A percentile compares a stretch with the other conserved stretches of the same genome.
phyloP scores from a whole-genome alignment of 1,140 invertebrate species.

The Ruditapes philippinarum region DNA sequence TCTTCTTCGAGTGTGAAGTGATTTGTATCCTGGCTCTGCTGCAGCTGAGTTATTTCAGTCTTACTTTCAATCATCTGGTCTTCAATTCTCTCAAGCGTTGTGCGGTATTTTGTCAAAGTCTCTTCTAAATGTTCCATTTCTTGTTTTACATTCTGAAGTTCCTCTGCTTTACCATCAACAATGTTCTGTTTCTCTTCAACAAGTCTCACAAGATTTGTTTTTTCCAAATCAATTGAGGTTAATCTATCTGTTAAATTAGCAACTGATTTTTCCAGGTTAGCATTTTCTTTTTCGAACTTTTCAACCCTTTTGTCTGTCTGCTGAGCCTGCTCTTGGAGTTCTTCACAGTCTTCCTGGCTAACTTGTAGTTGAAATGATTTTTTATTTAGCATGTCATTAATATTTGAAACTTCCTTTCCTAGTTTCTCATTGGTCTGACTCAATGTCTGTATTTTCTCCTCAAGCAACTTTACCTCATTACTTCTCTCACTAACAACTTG shows the following conservation, averaged over 20 bases:
- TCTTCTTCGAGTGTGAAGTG: conserved; percentile 8
- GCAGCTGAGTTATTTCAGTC: neutral
- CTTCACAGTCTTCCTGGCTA: conserved; percentile 53
- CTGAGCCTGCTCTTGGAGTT: conserved; percentile 42
- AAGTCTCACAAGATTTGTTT: conserved; percentile 1
- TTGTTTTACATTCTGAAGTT: neutral
- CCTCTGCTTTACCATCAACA: conserved; percentile 15
- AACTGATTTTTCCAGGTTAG: conserved; percentile 25
- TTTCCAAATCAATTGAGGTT: conserved; percentile 57
- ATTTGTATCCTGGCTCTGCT: neutral
- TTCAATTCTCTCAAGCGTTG: neutral
- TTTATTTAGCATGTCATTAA: conserved; percentile 31
- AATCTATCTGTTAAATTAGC: conserved; percentile 43
- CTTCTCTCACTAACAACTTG: neutral
- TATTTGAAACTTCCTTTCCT: neutral
- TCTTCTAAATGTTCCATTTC: neutral
- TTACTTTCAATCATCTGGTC: neutral
- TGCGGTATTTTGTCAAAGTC: neutral
- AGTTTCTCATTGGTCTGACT: neutral
- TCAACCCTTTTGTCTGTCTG: conserved; percentile 44
- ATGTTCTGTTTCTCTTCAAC: conserved; percentile 46
- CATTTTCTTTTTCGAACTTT: conserved; percentile 46
- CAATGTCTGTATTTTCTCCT: conserved; percentile 13
- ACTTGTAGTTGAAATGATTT: conserved; percentile 50
- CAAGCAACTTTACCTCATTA: neutral